Evolutionary conservation across 92 coral and sea anemone species (phyloP), one percentile per base, ranked within the genome.

Genomic region (Palythoa grandis): DNA sequence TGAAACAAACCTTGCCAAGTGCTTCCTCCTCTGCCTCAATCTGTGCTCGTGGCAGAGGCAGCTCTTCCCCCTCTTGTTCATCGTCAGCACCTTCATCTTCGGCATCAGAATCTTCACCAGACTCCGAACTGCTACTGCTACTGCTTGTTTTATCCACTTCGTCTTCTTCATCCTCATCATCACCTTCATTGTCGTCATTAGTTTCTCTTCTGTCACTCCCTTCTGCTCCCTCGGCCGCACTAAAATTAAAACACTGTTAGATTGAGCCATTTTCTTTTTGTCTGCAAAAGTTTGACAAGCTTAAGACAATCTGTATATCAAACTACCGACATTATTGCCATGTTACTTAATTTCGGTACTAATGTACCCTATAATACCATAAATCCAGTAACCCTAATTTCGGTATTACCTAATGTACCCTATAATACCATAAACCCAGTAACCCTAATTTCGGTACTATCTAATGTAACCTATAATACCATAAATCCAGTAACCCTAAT

Each of bases 1-100:
- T 29, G 25, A 92, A 92, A 67, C 92, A n/a, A 14, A 92, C 98
- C 94, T 95, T 93, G 65, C 99, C 99, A 29, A 97, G 98, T 25
- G 93, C 95, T 83, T 97, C 99, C 82, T 95, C 98, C 83, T 97
- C 99, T 4, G 91, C 97, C 68, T 94, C 99, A 48, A 88, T 92
- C 87, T 97, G 95, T 88, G 95, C 97, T 56, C 91, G 94, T 12
- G 92, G 83, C 20, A 97, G 83, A 29, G 98, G 95, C 67, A 75
- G 19, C 54, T 93, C 95, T 53, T 95, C 94, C 20, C 85, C 88
- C 40, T 82, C 91, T 76, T 87, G 90, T 37, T 87, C 96, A 73
- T 89, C 96, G 11, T 91, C 98, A 6, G 95, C 96, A 71, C 92
- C 94, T 74, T 95, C 98, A 40, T 95, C 99, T 85, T 97, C 99